A percentile compares a stretch with the other conserved stretches of the same genome.
Conservation (phyloP, 2,888 invertebrate genomes). For the Rhopalosiphum nymphaeae region DNA sequence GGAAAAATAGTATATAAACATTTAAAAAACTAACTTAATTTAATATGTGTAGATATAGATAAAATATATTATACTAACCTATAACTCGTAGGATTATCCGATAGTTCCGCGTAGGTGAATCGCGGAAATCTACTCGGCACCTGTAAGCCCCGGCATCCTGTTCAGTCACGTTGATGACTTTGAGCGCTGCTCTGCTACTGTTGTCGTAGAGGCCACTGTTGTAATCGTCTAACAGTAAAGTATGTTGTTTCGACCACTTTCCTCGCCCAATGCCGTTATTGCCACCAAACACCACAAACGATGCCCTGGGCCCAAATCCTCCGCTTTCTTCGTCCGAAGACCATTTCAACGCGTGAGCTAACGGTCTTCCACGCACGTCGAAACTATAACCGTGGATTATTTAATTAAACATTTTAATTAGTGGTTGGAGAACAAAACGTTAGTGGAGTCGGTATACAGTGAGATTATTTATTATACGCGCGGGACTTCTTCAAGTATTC, state of each 20-base stretch:
- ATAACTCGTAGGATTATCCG: slow-evolving; percentile 53
- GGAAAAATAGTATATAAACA: not conserved
- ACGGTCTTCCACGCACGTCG: slow-evolving; percentile 56
- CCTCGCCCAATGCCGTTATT: not conserved
- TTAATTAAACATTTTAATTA: not conserved
- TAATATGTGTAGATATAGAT: not conserved
- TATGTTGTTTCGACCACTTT: not conserved
- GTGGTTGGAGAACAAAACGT: not conserved
- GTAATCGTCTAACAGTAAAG: not conserved
- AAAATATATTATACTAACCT: slow-evolving; percentile 4
- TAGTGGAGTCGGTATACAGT: not conserved
- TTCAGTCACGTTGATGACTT: slow-evolving; percentile 49
- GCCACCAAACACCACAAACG: slow-evolving; percentile 45
- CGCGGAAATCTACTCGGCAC: slow-evolving; percentile 54
- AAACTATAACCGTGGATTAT: slow-evolving; percentile 14
- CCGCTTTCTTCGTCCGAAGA: slow-evolving; percentile 50
- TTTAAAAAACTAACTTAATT: not conserved
- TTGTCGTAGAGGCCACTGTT: slow-evolving; percentile 14
- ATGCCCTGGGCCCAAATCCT: slow-evolving; percentile 48
- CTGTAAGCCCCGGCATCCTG: slow-evolving; percentile 56
- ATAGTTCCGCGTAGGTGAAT: slow-evolving; percentile 55
- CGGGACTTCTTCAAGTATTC: not conserved
- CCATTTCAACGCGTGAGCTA: slow-evolving; percentile 54
- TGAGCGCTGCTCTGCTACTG: slow-evolving; percentile 46
- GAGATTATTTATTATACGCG: not conserved